These are phyloP conservation scores for Sinocyclocheilus maitianheensis DNA, from an alignment of 2,113 vertebrate genomes.

Conservation along the genomic window DNA sequence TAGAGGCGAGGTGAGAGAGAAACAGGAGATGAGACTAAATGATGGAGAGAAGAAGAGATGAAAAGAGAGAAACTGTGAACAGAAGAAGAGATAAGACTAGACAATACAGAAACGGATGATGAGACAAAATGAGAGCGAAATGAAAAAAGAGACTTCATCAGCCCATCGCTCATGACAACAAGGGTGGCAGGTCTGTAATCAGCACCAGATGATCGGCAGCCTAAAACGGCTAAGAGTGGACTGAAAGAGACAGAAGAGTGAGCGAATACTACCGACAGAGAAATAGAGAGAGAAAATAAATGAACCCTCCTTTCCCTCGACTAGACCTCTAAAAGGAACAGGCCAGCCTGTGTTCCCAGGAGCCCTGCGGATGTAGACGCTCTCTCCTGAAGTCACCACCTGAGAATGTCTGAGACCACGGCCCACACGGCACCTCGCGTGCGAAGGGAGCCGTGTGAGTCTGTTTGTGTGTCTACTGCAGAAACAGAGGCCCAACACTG, in stretches of 20 bases:
- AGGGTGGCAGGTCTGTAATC: constrained; percentile 26
- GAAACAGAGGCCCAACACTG: constrained; percentile 28
- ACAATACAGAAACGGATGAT: too few relatives aligned
- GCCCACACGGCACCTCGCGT: constrained; percentile 57
- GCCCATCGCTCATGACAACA: not conserved
- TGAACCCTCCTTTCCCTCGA: constrained; percentile 36
- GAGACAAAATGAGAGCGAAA: not conserved
- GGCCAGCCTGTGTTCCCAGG: constrained; percentile 33
- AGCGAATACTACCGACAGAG: not conserved
- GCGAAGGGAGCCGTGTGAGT: constrained; percentile 35
- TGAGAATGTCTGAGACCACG: constrained; percentile 60
- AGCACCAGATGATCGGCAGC: constrained; percentile 38
- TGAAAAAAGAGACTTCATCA: not conserved
- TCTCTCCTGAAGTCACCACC: constrained; percentile 63
- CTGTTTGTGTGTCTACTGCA: constrained; percentile 43
- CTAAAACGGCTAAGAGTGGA: constrained; percentile 10
- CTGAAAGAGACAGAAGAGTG: not conserved
- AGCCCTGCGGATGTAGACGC: constrained; percentile 22
- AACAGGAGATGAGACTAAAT: not conserved
- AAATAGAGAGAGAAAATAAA: not conserved
- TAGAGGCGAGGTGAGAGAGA: not conserved
- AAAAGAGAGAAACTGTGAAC: not conserved
- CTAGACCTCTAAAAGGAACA: constrained; percentile 51
- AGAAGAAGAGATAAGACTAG: not conserved
- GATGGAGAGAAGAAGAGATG: not conserved